These are phyloP conservation scores for Euzetes globulus DNA, from an alignment of 2,888 invertebrate genomes.

Conservation along the genomic window DNA sequence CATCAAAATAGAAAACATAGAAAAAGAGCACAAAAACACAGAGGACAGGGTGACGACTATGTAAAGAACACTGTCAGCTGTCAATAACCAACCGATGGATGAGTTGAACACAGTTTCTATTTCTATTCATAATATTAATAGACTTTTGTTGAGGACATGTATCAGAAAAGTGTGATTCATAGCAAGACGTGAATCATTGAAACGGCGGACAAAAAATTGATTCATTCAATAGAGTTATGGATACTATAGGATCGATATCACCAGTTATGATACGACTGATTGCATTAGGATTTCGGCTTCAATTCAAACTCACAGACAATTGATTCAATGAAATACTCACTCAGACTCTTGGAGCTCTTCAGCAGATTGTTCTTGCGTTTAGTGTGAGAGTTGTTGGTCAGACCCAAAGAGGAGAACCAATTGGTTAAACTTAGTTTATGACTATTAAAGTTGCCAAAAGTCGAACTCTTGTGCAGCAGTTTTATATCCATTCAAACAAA, in stretches of 20 bases:
- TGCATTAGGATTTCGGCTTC: background rate
- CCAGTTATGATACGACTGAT: background rate
- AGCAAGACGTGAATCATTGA: background rate
- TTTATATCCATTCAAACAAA: slow-evolving; percentile 46
- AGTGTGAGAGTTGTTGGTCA: slow-evolving; percentile 42
- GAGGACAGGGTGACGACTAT: background rate
- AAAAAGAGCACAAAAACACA: background rate
- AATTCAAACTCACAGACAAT: too few species aligned
- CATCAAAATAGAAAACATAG: slow-evolving; percentile 12
- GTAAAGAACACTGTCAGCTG: background rate
- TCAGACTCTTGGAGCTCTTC: slow-evolving; percentile 43
- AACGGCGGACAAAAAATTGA: background rate
- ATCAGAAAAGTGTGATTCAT: background rate
- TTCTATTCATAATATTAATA: slow-evolving; percentile 18
- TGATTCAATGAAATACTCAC: slow-evolving; percentile 39
- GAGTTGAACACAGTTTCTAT: background rate
- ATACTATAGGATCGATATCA: background rate
- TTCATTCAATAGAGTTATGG: background rate
- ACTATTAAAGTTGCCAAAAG: slow-evolving; percentile 48
- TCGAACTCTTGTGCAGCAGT: slow-evolving; percentile 49
- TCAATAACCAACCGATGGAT: background rate
- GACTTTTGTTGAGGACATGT: background rate
- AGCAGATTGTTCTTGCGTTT: slow-evolving; percentile 44
- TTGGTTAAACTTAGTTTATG: slow-evolving; percentile 46
- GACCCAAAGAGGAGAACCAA: slow-evolving; percentile 49